Conservation (phyloP, 2,888 invertebrate species). For the Leucania comma region DNA sequence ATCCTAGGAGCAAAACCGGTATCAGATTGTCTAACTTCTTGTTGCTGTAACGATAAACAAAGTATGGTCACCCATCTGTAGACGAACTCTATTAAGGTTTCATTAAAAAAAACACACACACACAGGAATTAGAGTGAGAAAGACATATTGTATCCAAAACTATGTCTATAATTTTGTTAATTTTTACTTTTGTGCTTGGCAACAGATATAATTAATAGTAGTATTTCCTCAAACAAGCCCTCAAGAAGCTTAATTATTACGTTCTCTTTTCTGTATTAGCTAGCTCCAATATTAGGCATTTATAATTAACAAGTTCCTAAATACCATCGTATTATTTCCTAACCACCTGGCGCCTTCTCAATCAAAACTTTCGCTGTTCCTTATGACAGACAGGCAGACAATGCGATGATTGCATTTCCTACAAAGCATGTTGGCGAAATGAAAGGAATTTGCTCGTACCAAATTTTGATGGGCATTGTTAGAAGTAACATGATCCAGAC, state of each 20-base stretch:
- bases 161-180: too few species aligned
- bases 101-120: too few species aligned
- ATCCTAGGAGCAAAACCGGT: too few species aligned
- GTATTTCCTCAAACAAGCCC: background rate
- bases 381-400: conserved; percentile 23
- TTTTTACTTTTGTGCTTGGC: background rate
- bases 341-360: conserved; percentile 4
- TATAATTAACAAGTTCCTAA: background rate
- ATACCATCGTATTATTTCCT: conserved; percentile 2
- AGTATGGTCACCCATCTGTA: too few species aligned
- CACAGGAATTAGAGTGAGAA: too few species aligned
- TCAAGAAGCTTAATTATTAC: too few species aligned
- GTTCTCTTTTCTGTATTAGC: background rate
- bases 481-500: too few species aligned
- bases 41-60: too few species aligned
- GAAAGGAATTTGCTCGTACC: conserved; percentile 1
- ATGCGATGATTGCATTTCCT: conserved; percentile 20
- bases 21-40: too few species aligned
- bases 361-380: conserved; percentile 27
- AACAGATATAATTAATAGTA: background rate
- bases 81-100: too few species aligned
- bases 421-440: conserved; percentile 6
- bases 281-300: background rate
- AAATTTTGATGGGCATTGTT: conserved; percentile 13
- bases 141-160: too few species aligned